phyloP scores from a whole-genome alignment of 1,140 invertebrate species.

The Chionoecetes opilio region DNA sequence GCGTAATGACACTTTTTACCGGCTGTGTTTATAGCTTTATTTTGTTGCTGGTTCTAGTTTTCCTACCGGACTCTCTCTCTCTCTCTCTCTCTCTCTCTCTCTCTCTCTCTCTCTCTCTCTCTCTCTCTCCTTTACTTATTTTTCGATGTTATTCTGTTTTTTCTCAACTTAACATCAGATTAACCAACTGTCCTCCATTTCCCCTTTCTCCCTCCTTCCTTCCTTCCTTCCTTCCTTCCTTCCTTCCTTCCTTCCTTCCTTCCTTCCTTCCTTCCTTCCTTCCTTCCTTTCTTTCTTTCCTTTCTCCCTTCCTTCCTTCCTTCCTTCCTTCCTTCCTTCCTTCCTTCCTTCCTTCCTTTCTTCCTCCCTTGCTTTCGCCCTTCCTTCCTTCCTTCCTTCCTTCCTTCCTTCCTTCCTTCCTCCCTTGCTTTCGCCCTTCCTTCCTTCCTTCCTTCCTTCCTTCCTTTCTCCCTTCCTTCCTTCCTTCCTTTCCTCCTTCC shows the following conservation, averaged over 20 bases:
- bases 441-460: not conserved
- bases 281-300: not conserved
- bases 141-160: no score
- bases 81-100: not conserved
- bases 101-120: conserved; percentile 11
- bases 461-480: no score
- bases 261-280: no score
- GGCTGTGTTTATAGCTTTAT: no score
- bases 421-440: not conserved
- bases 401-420: not conserved
- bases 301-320: no score
- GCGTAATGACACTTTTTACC: no score
- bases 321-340: not conserved
- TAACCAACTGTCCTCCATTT: not conserved
- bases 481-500: not conserved
- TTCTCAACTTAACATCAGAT: no score
- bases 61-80: not conserved
- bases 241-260: no score
- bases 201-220: conserved; percentile 23
- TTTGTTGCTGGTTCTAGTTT: no score
- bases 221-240: not conserved
- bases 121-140: not conserved
- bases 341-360: not conserved
- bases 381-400: no score
- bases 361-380: not conserved